These are phyloP conservation scores for Capitulum mitella DNA, from an alignment of 2,888 invertebrate genomes.

Conservation along the genomic window DNA sequence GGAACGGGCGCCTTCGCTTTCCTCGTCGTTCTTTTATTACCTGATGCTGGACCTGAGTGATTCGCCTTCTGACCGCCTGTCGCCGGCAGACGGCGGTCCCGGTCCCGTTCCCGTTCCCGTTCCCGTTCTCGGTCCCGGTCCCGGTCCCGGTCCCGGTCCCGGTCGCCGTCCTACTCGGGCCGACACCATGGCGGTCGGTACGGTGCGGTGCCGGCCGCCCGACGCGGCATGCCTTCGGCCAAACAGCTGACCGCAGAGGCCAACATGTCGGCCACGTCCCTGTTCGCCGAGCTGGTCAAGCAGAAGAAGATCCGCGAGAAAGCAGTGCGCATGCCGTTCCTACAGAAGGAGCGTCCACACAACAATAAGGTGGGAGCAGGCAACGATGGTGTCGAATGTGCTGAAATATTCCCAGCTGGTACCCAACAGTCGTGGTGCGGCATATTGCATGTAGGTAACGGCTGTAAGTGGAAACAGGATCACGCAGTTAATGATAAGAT, in stretches of 20 bases:
- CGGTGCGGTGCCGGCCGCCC: slow-evolving; percentile 28
- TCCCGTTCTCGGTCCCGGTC: no score
- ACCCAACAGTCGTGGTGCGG: no score
- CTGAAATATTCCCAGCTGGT: no score
- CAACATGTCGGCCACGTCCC: slow-evolving; percentile 79
- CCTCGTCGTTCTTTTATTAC: no score
- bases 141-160: slow-evolving; percentile 44
- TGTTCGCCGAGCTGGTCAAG: slow-evolving; percentile 82
- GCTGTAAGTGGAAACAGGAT: no score
- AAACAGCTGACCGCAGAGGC: slow-evolving; percentile 43
- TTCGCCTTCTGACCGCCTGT: neutral
- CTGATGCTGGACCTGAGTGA: no score
- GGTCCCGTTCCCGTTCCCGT: no score
- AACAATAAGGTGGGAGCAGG: neutral
- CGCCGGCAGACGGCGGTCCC: slow-evolving; percentile 30
- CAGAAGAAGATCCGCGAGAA: slow-evolving; percentile 49
- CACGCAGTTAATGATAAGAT: no score
- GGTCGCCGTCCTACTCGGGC: slow-evolving; percentile 33
- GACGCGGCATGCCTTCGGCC: slow-evolving; percentile 27
- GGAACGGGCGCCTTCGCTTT: no score
- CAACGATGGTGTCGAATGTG: no score
- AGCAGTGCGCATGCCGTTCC: slow-evolving; percentile 22
- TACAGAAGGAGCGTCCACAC: neutral
- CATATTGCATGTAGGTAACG: no score
- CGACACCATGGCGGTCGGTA: neutral